Evolutionary conservation across 2,888 invertebrate species (phyloP), one percentile per base, ranked within the genome.

Genomic region (Azorinus chamasolen): DNA sequence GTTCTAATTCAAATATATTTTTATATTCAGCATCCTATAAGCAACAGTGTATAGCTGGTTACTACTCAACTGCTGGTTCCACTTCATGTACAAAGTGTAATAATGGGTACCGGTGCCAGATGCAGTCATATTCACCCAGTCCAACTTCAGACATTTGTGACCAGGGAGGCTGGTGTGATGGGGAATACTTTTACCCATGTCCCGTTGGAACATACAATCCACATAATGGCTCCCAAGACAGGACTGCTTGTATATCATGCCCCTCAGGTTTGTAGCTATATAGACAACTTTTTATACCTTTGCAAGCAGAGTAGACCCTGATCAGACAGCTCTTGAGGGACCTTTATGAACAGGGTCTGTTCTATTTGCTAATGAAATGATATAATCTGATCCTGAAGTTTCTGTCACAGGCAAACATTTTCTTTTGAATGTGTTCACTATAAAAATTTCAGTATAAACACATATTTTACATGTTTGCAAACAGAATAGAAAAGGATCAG

Each of bases 111-210:
- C 83, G 81, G 2, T 92, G 92, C 75, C 71, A 80, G 37, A 85
- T 87, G 65, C 84, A 84, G 3, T 91, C 91, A 0, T 87, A 87
- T n/a, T 86, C 78, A 14, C 85, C 89, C 10, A 64, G 82, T 4
- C 92, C 92, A 1, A 53, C 83, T 18, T 79, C 64, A 27, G 87
- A 84, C 22, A 69, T 83, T 6, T 92, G 92, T 78, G 77, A 84
- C 20, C 62, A 83, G 25, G 92, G 92, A 6, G 89, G 90, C 2
- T 91, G 85, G 83, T 92, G 92, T 79, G 91, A 92, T 71, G 92
- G 92, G 2, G 85, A 87, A 59, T 54, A 63, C 14, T 88, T 86
- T 71, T 59, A 71, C 37, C 84, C 88, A 0, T 92, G 92, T 78
- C 84, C 84, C 2, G 74, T 89, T 2, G 92, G 92, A 6, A 91